Conservation (phyloP, 2,113 vertebrate genomes). For the human region GRCh38 chr15:69750501-69751000, state of each 20-base stretch:
- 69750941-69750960: background rate
- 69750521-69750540: background rate
- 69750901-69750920: background rate
- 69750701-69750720: too few species aligned
- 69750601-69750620: background rate
- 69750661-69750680: background rate
- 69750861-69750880: background rate
- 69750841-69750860: background rate
- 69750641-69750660: background rate
- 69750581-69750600: background rate
- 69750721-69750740: background rate
- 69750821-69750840: background rate
- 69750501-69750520: background rate
- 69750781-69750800: too few species aligned
- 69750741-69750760: background rate
- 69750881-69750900: background rate
- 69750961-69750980: background rate
- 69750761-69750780: too few species aligned
- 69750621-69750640: background rate
- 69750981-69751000: background rate
- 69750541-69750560: background rate
- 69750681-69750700: background rate
- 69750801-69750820: background rate
- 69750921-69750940: too few species aligned
- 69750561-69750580: background rate